Evolutionary conservation across 2,888 invertebrate genomes (phyloP).

Genomic region (Himalopsyche tibetana): DNA sequence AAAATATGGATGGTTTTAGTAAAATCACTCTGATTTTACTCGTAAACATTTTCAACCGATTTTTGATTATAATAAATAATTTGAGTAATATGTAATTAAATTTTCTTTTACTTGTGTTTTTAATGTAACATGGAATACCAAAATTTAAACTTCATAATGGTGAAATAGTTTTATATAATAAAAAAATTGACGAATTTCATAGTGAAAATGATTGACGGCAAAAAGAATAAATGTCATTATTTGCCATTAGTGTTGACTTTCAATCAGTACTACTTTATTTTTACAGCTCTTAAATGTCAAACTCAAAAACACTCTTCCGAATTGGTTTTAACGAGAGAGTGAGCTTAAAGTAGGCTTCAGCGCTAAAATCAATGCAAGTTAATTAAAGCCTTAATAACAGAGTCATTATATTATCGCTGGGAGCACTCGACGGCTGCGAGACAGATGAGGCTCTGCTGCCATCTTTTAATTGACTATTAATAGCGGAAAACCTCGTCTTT

Average conservation of each 20-base stretch:
- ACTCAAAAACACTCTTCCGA: slow-evolving; percentile 18
- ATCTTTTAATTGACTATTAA: slow-evolving; percentile 51
- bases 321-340: slow-evolving; percentile 24
- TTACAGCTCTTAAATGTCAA: slow-evolving; percentile 4
- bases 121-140: too few relatives aligned
- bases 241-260: background rate
- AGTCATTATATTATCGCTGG: slow-evolving; percentile 44
- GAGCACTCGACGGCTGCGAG: slow-evolving; percentile 10
- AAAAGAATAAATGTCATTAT: too few relatives aligned
- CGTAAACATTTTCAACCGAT: too few relatives aligned
- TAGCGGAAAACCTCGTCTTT: slow-evolving; percentile 45
- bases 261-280: background rate
- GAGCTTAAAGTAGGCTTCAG: slow-evolving; percentile 24
- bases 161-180: too few relatives aligned
- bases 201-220: too few relatives aligned
- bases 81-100: too few relatives aligned
- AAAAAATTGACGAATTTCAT: too few relatives aligned
- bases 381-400: slow-evolving; percentile 49
- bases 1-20: too few relatives aligned
- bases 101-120: too few relatives aligned
- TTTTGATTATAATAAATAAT: too few relatives aligned
- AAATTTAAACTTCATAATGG: too few relatives aligned
- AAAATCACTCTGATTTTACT: too few relatives aligned
- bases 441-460: slow-evolving; percentile 38
- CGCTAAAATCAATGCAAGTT: slow-evolving; percentile 47